Evolutionary conservation across 1,140 invertebrate species (phyloP).

Genomic region (Hyposmocoma kahamanoa): DNA sequence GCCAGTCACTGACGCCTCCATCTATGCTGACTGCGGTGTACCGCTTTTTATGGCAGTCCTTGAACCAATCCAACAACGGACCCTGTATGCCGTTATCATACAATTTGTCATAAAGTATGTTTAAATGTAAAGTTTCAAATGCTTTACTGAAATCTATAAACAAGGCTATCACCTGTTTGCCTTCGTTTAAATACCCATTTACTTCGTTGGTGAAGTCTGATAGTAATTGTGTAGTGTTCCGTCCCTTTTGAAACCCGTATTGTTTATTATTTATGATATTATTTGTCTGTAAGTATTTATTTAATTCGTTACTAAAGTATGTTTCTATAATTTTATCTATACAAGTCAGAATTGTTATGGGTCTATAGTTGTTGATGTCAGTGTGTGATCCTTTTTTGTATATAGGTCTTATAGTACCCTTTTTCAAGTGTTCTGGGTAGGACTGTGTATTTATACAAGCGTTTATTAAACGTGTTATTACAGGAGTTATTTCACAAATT

Average conservation of each 20-base stretch:
- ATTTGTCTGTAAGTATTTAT: neutral
- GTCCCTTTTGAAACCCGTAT: neutral
- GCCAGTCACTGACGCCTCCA: neutral
- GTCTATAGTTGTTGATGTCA: neutral
- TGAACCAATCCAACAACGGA: neutral
- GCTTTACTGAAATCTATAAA: constrained; percentile 1
- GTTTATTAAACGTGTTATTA: neutral
- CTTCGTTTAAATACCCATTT: neutral
- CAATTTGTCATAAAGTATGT: neutral
- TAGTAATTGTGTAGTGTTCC: neutral
- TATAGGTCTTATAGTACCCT: neutral
- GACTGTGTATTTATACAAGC: neutral
- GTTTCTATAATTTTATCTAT: constrained; percentile 4
- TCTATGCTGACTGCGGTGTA: neutral
- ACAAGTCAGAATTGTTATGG: neutral
- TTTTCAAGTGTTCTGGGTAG: neutral
- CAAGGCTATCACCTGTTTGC: neutral
- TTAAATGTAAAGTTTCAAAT: neutral
- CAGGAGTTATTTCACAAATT: neutral
- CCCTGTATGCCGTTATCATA: neutral
- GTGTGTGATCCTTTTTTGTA: neutral
- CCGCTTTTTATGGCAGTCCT: neutral
- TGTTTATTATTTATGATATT: constrained; percentile 1
- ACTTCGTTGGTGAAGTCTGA: neutral
- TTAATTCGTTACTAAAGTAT: neutral